phyloP scores from a whole-genome alignment of 2,113 vertebrate genomes.

The Cyanoderma ruficeps region DNA sequence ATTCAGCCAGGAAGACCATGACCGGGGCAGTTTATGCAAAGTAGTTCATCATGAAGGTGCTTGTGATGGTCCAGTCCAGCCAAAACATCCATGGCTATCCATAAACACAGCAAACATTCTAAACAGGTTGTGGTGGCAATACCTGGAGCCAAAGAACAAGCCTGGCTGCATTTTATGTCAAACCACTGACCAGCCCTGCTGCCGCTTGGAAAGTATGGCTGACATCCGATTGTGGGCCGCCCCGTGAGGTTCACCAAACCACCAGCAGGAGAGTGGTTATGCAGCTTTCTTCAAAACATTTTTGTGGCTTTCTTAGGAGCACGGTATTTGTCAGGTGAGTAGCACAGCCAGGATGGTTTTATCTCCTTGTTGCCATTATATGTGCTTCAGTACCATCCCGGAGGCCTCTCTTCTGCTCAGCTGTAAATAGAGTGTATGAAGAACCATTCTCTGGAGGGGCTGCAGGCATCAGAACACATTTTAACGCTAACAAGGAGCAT shows the following conservation, averaged over 20 bases:
- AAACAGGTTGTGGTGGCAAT: constrained; percentile 51
- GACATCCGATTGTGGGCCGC: constrained; percentile 9
- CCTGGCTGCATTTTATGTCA: background rate
- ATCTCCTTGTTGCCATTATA: background rate
- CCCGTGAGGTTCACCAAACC: constrained; percentile 35
- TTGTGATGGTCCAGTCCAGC: background rate
- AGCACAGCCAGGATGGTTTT: background rate
- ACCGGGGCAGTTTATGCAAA: background rate
- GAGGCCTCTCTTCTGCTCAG: background rate
- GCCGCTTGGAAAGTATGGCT: constrained; percentile 21
- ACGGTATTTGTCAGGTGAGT: constrained; percentile 27
- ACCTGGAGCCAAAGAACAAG: constrained; percentile 59
- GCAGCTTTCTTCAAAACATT: constrained; percentile 49
- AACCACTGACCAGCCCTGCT: constrained; percentile 45
- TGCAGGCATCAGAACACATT: background rate
- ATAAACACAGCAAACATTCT: background rate
- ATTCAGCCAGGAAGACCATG: background rate
- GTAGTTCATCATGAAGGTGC: background rate
- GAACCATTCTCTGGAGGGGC: background rate
- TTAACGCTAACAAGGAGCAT: background rate
- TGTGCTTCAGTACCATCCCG: background rate
- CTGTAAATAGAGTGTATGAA: background rate
- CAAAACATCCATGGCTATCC: background rate
- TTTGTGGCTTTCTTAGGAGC: constrained; percentile 33
- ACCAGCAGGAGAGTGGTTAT: constrained; percentile 25